These are phyloP conservation scores for Liasis olivaceus DNA, from an alignment of 2,797 vertebrate species.

Conservation along the genomic window DNA sequence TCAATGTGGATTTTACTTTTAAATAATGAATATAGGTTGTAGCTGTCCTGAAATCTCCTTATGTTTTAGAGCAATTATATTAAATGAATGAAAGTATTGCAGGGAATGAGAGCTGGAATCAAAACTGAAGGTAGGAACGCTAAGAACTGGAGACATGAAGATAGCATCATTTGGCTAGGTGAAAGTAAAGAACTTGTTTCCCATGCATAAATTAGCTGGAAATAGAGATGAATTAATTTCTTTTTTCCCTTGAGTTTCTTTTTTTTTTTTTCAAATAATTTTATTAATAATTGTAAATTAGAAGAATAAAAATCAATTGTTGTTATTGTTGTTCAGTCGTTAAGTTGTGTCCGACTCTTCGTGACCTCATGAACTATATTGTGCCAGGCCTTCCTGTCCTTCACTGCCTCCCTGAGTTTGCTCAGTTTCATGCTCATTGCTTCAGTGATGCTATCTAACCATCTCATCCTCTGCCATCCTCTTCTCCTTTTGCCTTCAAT, in stretches of 20 bases:
- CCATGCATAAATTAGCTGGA: neutral
- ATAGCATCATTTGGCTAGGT: neutral
- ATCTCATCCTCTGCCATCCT: too few relatives aligned
- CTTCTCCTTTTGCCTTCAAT: too few relatives aligned
- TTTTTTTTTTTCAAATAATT: too few relatives aligned
- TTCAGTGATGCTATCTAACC: too few relatives aligned
- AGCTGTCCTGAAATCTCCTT: neutral
- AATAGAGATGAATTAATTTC: neutral
- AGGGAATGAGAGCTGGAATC: neutral
- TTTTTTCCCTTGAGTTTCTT: neutral
- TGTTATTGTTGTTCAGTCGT: too few relatives aligned
- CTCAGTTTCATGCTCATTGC: too few relatives aligned
- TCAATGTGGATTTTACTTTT: neutral
- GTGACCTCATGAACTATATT: too few relatives aligned
- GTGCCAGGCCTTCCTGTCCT: too few relatives aligned
- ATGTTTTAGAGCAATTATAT: neutral
- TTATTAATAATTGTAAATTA: too few relatives aligned
- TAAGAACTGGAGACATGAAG: neutral
- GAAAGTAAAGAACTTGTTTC: neutral
- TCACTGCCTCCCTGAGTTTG: too few relatives aligned
- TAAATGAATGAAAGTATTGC: neutral
- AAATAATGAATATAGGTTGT: neutral
- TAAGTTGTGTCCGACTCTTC: too few relatives aligned
- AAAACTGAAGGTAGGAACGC: neutral
- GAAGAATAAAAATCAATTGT: too few relatives aligned